Conservation (phyloP, 2,888 invertebrate species). For the Ormyrus thymus region DNA sequence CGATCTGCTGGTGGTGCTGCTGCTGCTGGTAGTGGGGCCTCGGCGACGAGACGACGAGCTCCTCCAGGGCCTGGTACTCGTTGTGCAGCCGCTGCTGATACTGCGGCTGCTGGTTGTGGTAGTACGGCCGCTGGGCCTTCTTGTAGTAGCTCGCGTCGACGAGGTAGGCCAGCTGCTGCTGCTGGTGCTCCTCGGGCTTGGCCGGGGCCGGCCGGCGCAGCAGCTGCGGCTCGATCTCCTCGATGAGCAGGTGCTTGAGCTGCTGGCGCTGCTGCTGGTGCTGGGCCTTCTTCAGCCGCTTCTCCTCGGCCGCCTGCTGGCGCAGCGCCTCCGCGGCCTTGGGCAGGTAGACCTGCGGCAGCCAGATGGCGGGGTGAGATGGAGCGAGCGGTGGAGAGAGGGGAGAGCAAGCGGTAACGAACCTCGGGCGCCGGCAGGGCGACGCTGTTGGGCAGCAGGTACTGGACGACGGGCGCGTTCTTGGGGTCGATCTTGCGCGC, state of each 20-base stretch:
- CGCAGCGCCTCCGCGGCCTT: constrained; percentile 53
- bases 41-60: constrained; percentile 61
- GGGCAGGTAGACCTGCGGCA: constrained; percentile 49
- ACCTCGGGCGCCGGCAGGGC: constrained; percentile 59
- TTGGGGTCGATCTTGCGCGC: constrained; percentile 67
- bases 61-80: constrained; percentile 68
- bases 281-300: constrained; percentile 49
- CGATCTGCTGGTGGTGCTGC: constrained; percentile 64
- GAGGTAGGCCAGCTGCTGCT: constrained; percentile 68
- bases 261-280: constrained; percentile 41
- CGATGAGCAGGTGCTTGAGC: constrained; percentile 43
- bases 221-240: constrained; percentile 50
- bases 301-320: constrained; percentile 36
- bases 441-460: constrained; percentile 64
- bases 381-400: too few relatives aligned
- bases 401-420: neutral
- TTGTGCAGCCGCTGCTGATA: constrained; percentile 29
- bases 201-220: constrained; percentile 26
- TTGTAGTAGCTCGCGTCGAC: constrained; percentile 71
- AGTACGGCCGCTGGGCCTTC: constrained; percentile 64
- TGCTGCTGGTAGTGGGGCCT: constrained; percentile 63
- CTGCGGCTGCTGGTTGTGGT: constrained; percentile 65
- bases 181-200: constrained; percentile 46
- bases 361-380: too few relatives aligned
- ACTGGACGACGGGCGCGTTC: constrained; percentile 68